Conservation (phyloP, 1,140 invertebrate species). For the Drosophila funebris region DNA sequence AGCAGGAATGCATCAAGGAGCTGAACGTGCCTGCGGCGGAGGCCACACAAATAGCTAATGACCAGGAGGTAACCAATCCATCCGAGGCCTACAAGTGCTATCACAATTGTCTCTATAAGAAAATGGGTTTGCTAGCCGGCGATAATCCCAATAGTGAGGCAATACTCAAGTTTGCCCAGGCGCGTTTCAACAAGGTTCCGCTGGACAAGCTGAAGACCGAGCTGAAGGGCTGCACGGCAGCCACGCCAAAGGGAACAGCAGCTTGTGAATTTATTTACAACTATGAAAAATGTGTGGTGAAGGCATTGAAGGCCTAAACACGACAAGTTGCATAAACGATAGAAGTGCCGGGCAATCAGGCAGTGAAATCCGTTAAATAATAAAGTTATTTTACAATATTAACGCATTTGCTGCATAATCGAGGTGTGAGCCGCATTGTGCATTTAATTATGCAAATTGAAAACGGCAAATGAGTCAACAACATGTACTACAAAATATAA, state of each 20-base stretch:
- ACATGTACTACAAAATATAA: slow-evolving; percentile 10
- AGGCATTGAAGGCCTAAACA: slow-evolving; percentile 41
- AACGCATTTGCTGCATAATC: slow-evolving; percentile 55
- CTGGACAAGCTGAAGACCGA: slow-evolving; percentile 51
- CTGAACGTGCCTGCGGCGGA: slow-evolving; percentile 49
- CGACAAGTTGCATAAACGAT: slow-evolving; percentile 30
- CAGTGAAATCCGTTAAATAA: slow-evolving; percentile 50
- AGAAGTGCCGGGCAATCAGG: slow-evolving; percentile 16
- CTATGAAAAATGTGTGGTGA: slow-evolving; percentile 54
- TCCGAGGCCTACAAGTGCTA: slow-evolving; percentile 59
- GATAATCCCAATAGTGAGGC: slow-evolving; percentile 40
- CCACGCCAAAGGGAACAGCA: slow-evolving; percentile 2
- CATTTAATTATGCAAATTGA: slow-evolving; percentile 75
- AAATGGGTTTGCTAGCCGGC: slow-evolving; percentile 46
- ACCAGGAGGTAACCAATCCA: slow-evolving; percentile 54
- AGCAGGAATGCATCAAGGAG: slow-evolving; percentile 66
- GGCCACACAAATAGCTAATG: slow-evolving; percentile 23
- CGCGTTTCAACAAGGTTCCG: slow-evolving; percentile 32
- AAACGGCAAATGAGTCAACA: slow-evolving; percentile 50
- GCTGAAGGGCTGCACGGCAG: slow-evolving; percentile 29
- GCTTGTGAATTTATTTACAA: slow-evolving; percentile 49
- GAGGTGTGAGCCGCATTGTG: slow-evolving; percentile 23
- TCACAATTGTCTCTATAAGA: slow-evolving; percentile 68
- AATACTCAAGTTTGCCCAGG: slow-evolving; percentile 49
- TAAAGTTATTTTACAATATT: slow-evolving; percentile 68